Evolutionary conservation across 2,888 invertebrate species (phyloP).

Genomic region (Ferdinandea cuprea): DNA sequence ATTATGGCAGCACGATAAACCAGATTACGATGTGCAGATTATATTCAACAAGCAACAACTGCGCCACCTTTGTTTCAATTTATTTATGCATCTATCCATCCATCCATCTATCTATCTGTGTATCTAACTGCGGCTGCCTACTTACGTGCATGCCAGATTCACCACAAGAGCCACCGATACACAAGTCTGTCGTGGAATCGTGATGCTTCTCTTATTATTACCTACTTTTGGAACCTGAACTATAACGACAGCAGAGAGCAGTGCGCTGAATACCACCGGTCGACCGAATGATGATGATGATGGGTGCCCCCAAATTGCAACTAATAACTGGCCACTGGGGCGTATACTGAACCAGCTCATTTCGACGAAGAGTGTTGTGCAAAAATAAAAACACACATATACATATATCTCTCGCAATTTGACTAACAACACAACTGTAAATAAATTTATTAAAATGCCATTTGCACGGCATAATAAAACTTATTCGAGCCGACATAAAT

Average conservation of each 20-base stretch:
- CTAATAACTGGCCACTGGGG: slow-evolving; percentile 31
- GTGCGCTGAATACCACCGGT: slow-evolving; percentile 65
- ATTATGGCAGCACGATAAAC: slow-evolving; percentile 70
- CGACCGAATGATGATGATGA: slow-evolving; percentile 34
- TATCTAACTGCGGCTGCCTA: slow-evolving; percentile 7
- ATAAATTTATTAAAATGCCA: slow-evolving; percentile 36
- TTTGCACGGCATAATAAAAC: slow-evolving; percentile 11
- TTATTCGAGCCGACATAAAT: background rate
- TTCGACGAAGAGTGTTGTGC: slow-evolving; percentile 40
- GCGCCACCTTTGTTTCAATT: slow-evolving; percentile 46
- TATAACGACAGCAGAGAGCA: slow-evolving; percentile 34
- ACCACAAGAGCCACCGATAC: background rate
- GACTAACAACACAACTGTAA: background rate
- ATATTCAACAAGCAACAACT: slow-evolving; percentile 23
- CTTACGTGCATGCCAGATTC: background rate
- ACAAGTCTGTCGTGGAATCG: slow-evolving; percentile 38
- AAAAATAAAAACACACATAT: slow-evolving; percentile 6
- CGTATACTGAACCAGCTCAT: slow-evolving; percentile 44
- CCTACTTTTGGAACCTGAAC: slow-evolving; percentile 69
- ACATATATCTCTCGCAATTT: background rate
- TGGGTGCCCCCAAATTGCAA: slow-evolving; percentile 45
- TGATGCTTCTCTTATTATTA: slow-evolving; percentile 49
- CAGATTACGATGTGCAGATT: slow-evolving; percentile 67
- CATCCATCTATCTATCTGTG: slow-evolving; percentile 12
- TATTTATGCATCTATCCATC: slow-evolving; percentile 34